Evolutionary conservation across 2,888 invertebrate genomes (phyloP).

Genomic region (Xestia sexstrigata): DNA sequence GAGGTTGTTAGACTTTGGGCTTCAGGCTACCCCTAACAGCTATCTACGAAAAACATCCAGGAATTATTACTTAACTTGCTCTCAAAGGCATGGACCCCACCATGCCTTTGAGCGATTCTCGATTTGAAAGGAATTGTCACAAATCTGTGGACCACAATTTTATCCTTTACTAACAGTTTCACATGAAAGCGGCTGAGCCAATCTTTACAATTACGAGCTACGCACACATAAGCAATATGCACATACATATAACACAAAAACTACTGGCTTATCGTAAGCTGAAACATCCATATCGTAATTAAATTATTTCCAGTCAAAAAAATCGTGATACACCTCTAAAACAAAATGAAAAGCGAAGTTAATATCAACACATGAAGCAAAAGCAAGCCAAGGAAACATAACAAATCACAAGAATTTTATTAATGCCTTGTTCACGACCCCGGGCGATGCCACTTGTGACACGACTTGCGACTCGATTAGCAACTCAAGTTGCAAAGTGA

Average conservation of each 20-base stretch:
- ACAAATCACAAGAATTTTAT: constrained; percentile 20
- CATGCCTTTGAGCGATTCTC: too few species aligned
- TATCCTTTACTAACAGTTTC: background rate
- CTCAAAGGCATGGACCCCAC: background rate
- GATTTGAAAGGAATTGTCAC: background rate
- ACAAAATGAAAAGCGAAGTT: background rate
- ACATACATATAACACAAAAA: background rate
- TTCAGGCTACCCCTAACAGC: background rate
- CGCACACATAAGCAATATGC: background rate
- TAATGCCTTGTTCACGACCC: constrained; percentile 4
- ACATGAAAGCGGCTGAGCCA: background rate
- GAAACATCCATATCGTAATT: background rate
- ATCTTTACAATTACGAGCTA: background rate
- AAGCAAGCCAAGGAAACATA: constrained; percentile 4
- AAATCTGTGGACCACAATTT: background rate
- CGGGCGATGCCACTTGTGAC: background rate
- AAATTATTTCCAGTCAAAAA: background rate
- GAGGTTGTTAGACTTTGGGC: background rate
- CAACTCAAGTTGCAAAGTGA: too few species aligned
- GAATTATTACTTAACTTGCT: background rate
- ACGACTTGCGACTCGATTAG: too few species aligned
- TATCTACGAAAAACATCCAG: background rate
- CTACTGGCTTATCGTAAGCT: too few species aligned
- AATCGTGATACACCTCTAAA: background rate
- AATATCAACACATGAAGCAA: constrained; percentile 1